phyloP scores from a whole-genome alignment of 1,140 invertebrate species.

The Philotrypesis tridentata region DNA sequence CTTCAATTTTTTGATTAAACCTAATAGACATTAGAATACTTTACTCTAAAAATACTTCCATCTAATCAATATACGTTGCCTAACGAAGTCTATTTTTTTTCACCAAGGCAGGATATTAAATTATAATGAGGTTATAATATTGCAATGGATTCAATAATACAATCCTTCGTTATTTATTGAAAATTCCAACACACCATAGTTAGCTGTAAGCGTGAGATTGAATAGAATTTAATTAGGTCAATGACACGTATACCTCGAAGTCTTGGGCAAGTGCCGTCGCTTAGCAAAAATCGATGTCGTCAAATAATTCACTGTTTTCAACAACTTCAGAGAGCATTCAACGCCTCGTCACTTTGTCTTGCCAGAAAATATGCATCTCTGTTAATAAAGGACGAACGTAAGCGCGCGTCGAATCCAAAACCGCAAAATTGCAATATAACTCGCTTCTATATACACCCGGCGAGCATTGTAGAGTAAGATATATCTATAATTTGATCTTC shows the following conservation, averaged over 20 bases:
- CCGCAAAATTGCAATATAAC: not conserved
- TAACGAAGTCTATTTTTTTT: too few species aligned
- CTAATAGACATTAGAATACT: too few species aligned
- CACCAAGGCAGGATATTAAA: too few species aligned
- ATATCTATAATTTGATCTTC: not conserved
- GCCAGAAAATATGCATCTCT: too few species aligned
- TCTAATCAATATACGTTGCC: too few species aligned
- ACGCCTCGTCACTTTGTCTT: too few species aligned
- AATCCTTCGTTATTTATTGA: not conserved
- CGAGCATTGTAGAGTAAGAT: not conserved
- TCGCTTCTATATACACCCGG: not conserved
- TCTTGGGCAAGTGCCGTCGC: not conserved
- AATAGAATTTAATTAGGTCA: conserved; percentile 37
- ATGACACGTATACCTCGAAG: conserved; percentile 40
- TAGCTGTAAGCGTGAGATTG: not conserved
- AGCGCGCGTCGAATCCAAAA: not conserved
- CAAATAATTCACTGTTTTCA: not conserved
- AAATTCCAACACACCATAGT: not conserved
- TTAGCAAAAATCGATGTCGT: conserved; percentile 24
- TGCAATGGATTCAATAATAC: too few species aligned
- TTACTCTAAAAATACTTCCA: too few species aligned
- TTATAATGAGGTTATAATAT: too few species aligned
- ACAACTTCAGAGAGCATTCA: too few species aligned
- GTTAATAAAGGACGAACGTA: not conserved
- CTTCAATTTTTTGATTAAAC: too few species aligned